Evolutionary conservation across 2,888 invertebrate genomes (phyloP), one percentile per base, ranked within the genome.

Genomic region (Scrobipalpa costella): DNA sequence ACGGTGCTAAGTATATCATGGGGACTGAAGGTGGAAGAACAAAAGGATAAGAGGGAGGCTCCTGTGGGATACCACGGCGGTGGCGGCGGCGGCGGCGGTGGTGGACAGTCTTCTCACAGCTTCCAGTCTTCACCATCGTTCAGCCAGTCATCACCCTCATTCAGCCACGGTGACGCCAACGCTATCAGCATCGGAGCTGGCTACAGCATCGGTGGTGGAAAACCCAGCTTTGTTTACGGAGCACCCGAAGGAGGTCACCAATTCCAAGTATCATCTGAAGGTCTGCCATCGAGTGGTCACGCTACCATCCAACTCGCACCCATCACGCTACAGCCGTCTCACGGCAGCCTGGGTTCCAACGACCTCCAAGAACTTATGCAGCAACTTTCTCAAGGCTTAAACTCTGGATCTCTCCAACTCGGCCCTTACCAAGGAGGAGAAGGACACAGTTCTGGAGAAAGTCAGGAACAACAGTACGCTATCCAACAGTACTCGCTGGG

Each of bases 181-280:
- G 77, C 91, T 19, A 84, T 91, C 69, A 91, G 87, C 67, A 78
- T 91, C 27, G 90, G 91, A 8, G 91, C 91, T 7, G 91, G 91
- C 17, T 91, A 91, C 76, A 91, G 88, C 71, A 80, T 91, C 47
- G 91, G 91, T 15, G 90, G 90, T 60, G 83, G 79, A 1, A 90
- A 90, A 65, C 88, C 87, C 13, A 77, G 71, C 65, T 88, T 76
- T 72, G 81, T 67, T 61, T 85, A 81, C 50, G 82, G 77, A 8
- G 84, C 81, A 33, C 84, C 82, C 66, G 82, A 79, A 67, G 76
- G 78, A 44, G 76, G 78, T 17, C 77, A 76, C 61, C 74, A 79
- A 44, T 78, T 81, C 33, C 86, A 88, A 71, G 71, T 78, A 38
- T 75, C 78, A 27, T 71, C 77, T 21, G 88, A 85, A 67, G 78